Conservation (phyloP, 2,797 vertebrate genomes). For the Microcaecilia unicolor region DNA sequence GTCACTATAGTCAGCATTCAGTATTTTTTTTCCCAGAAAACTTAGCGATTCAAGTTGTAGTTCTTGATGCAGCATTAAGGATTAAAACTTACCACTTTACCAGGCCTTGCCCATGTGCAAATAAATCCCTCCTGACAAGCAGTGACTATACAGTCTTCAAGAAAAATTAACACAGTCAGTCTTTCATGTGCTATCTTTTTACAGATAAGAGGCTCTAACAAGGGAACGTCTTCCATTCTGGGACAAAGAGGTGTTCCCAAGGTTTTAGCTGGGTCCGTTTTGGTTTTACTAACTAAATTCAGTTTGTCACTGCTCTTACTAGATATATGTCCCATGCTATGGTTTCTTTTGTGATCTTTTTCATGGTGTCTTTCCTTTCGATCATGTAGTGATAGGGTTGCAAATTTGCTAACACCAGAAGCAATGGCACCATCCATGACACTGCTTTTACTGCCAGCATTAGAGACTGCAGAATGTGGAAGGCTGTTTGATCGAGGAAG, state of each 20-base stretch:
- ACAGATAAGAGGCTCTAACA: slow-evolving; percentile 96
- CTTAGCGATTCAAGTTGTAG: slow-evolving; percentile 53
- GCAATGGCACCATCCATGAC: slow-evolving; percentile 81
- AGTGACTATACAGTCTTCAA: slow-evolving; percentile 98
- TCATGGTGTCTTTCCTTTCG: slow-evolving; percentile 92
- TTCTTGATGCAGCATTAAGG: slow-evolving; percentile 67
- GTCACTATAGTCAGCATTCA: slow-evolving; percentile 58
- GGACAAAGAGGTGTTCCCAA: slow-evolving; percentile 90
- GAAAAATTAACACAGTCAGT: slow-evolving; percentile 96
- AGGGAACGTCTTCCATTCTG: slow-evolving; percentile 92
- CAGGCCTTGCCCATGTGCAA: slow-evolving; percentile 98
- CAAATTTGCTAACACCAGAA: slow-evolving; percentile 88
- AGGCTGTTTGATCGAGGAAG: slow-evolving; percentile 95
- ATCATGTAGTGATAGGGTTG: slow-evolving; percentile 89
- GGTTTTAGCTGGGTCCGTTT: slow-evolving; percentile 89
- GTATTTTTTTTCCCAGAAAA: slow-evolving; percentile 47
- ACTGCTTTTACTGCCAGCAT: slow-evolving; percentile 66
- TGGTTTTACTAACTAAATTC: slow-evolving; percentile 87
- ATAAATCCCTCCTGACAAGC: slow-evolving; percentile 99
- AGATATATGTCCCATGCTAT: slow-evolving; percentile 96
- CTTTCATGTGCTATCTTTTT: slow-evolving; percentile 98
- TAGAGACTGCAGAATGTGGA: slow-evolving; percentile 73
- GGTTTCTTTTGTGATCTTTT: slow-evolving; percentile 96
- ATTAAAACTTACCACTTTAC: slow-evolving; percentile 96
- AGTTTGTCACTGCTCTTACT: slow-evolving; percentile 98